A percentile compares a stretch with the other conserved stretches of the same genome.
phyloP scores from a whole-genome alignment of 2,113 vertebrate genomes.

The Chlorodrepanis virens region DNA sequence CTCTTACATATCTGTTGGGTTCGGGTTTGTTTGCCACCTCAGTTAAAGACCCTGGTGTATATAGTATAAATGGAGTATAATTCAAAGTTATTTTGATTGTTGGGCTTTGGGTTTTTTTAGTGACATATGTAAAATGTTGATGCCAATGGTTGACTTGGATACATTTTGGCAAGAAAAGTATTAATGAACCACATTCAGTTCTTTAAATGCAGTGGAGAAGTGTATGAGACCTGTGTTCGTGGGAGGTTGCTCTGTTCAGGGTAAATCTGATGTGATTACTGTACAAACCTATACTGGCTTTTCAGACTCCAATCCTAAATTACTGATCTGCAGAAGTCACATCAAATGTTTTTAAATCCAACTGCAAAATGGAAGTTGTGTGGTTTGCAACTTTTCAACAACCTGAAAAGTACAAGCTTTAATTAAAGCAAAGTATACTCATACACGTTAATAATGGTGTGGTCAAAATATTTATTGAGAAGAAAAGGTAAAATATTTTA shows the following conservation, averaged over 20 bases:
- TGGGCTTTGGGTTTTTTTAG: slow-evolving; percentile 31
- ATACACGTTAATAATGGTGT: slow-evolving; percentile 53
- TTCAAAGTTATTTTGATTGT: slow-evolving; percentile 44
- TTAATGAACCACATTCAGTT: slow-evolving; percentile 5
- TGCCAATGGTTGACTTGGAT: slow-evolving; percentile 38
- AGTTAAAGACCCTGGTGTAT: slow-evolving; percentile 47
- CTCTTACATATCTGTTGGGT: not conserved
- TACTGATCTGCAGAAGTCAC: slow-evolving; percentile 23
- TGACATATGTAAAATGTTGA: slow-evolving; percentile 61
- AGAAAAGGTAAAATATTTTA: slow-evolving; percentile 70
- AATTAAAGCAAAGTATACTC: slow-evolving; percentile 62
- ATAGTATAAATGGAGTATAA: slow-evolving; percentile 61
- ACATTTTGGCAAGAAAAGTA: slow-evolving; percentile 48
- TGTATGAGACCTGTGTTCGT: not conserved
- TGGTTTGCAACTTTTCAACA: slow-evolving; percentile 43
- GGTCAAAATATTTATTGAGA: slow-evolving; percentile 79
- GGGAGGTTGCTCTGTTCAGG: slow-evolving; percentile 38
- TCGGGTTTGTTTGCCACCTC: slow-evolving; percentile 49
- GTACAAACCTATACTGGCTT: slow-evolving; percentile 17
- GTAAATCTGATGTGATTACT: not conserved
- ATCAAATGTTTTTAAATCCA: slow-evolving; percentile 22
- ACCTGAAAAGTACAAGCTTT: slow-evolving; percentile 59
- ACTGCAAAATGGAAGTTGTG: slow-evolving; percentile 34
- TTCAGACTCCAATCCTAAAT: slow-evolving; percentile 23
- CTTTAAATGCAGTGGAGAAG: slow-evolving; percentile 31